Evolutionary conservation across 2,113 vertebrate species (phyloP).

Genomic region (Rhodinocichla rosea): DNA sequence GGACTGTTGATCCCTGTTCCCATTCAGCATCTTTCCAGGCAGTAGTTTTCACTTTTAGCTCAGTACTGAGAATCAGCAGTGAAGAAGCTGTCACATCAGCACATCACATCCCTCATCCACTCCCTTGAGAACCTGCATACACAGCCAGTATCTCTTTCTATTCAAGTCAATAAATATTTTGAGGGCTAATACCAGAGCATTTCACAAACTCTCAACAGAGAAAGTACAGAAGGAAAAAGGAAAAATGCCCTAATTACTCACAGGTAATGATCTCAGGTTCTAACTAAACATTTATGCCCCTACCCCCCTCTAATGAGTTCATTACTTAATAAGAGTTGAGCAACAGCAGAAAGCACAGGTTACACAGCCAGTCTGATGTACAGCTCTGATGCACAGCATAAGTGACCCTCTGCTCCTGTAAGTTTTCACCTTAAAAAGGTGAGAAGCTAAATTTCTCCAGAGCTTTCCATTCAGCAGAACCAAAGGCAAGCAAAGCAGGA

Average conservation of each 20-base stretch:
- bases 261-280: background rate
- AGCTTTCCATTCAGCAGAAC: background rate
- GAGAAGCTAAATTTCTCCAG: background rate
- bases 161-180: background rate
- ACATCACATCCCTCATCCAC: background rate
- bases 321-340: background rate
- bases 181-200: background rate
- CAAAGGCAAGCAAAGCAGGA: background rate
- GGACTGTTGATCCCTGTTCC: background rate
- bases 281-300: background rate
- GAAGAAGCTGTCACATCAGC: background rate
- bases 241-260: background rate
- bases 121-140: background rate
- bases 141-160: background rate
- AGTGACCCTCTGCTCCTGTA: background rate
- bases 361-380: background rate
- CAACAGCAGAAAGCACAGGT: background rate
- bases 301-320: background rate
- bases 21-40: background rate
- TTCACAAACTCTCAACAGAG: background rate
- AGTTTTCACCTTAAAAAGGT: background rate
- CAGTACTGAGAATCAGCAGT: background rate
- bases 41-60: background rate
- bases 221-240: background rate
- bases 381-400: background rate